Percentiles rank a stretch among this genome's conserved stretches.
Conservation (phyloP, 2,113 vertebrate species). For the Syngnathus floridae region DNA sequence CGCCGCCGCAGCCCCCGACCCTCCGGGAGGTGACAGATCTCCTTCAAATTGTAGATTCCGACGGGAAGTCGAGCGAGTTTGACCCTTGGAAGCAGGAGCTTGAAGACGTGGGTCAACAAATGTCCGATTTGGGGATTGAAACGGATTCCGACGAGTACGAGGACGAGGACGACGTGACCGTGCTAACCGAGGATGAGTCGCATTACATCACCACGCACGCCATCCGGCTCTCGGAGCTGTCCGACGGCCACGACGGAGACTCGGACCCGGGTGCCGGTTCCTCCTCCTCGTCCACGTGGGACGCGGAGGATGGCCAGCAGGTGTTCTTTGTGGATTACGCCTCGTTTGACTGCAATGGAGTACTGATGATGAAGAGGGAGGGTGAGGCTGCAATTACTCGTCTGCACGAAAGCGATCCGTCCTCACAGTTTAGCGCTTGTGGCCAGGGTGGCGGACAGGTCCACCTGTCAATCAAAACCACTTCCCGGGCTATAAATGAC, state of each 20-base stretch:
- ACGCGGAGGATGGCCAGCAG: constrained; percentile 80
- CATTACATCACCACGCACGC: constrained; percentile 94
- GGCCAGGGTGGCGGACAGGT: constrained; percentile 77
- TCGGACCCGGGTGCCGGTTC: constrained; percentile 76
- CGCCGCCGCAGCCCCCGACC: constrained; percentile 5
- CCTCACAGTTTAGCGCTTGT: constrained; percentile 15
- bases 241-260: constrained; percentile 77
- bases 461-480: constrained; percentile 90
- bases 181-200: constrained; percentile 72
- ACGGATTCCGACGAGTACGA: constrained; percentile 51
- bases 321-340: constrained; percentile 87
- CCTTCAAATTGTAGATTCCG: constrained; percentile 16
- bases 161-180: constrained; percentile 42
- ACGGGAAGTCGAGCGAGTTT: background rate
- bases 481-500: constrained; percentile 91
- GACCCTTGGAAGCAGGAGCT: background rate
- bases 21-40: constrained; percentile 26
- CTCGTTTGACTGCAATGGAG: constrained; percentile 77
- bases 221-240: constrained; percentile 86
- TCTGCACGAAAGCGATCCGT: constrained; percentile 71
- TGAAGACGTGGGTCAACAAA: background rate
- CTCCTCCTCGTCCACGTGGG: constrained; percentile 72
- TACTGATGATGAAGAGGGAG: constrained; percentile 26
- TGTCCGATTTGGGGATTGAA: constrained; percentile 16
- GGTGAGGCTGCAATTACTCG: constrained; percentile 69